These are phyloP conservation scores for Pomatostomus ruficeps DNA, from an alignment of 2,113 vertebrate genomes.

Conservation along the genomic window DNA sequence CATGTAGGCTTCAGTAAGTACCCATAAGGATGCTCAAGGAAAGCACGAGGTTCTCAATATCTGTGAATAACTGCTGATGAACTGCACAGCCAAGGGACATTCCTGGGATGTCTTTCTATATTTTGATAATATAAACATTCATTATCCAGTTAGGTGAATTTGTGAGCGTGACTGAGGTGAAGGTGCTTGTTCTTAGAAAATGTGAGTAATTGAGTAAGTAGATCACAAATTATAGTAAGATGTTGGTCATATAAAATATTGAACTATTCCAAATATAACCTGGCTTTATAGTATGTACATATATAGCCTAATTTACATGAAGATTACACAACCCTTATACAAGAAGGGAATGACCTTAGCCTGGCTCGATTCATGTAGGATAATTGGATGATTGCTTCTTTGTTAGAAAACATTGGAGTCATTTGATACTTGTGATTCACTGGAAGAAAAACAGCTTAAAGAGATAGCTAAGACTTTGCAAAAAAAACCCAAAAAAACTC, in stretches of 20 bases:
- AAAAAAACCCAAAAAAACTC: background rate
- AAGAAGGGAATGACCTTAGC: background rate
- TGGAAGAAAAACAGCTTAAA: background rate
- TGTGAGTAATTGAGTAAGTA: background rate
- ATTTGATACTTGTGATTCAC: background rate
- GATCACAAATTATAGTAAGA: background rate
- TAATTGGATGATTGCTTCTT: background rate
- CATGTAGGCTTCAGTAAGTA: background rate
- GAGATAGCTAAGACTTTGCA: background rate
- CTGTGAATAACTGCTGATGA: background rate
- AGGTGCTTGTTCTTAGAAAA: background rate
- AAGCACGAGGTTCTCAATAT: background rate
- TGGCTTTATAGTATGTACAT: background rate
- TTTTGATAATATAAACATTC: background rate
- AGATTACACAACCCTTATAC: background rate
- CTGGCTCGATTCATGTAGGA: background rate
- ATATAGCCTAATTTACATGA: background rate
- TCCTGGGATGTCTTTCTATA: background rate
- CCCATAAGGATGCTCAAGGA: background rate
- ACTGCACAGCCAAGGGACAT: background rate
- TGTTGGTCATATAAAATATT: background rate
- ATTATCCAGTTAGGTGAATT: background rate
- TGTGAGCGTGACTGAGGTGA: background rate
- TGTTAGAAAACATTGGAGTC: background rate
- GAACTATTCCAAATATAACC: background rate